These are phyloP conservation scores for Ammospiza caudacuta DNA, from an alignment of 2,113 vertebrate species.

Conservation along the genomic window DNA sequence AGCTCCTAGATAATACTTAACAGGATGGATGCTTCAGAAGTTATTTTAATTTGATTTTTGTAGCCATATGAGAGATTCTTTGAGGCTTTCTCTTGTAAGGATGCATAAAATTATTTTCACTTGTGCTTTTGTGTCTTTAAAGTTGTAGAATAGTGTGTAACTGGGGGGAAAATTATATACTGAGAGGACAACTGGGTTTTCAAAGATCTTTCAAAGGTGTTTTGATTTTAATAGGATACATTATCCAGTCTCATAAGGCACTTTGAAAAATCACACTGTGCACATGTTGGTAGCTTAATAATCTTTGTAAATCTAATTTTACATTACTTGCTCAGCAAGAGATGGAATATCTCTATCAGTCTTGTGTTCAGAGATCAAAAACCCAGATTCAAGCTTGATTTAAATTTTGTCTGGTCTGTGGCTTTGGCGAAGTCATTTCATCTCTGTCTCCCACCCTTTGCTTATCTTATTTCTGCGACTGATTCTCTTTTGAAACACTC, in stretches of 20 bases:
- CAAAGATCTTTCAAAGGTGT: conserved; percentile 45
- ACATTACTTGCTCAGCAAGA: conserved; percentile 16
- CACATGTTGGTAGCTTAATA: conserved; percentile 22
- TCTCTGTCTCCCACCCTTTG: not conserved
- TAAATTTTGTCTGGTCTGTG: not conserved
- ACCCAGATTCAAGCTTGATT: not conserved
- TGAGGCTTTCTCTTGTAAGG: not conserved
- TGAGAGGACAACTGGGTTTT: conserved; percentile 1
- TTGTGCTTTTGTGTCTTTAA: not conserved
- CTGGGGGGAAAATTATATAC: not conserved
- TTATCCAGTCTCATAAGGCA: not conserved
- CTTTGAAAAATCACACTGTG: conserved; percentile 39
- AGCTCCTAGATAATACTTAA: not conserved
- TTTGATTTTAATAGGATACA: conserved; percentile 34
- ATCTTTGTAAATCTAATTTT: conserved; percentile 56
- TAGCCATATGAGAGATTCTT: not conserved
- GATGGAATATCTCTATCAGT: not conserved
- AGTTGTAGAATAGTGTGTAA: not conserved
- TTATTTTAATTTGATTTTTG: not conserved
- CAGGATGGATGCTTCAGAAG: not conserved
- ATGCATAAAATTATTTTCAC: not conserved
- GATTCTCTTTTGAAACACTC: not conserved
- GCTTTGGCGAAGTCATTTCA: not conserved
- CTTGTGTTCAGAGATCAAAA: conserved; percentile 29
- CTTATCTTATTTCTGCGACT: not conserved